Evolutionary conservation across 2,113 vertebrate species (phyloP), one percentile per base, ranked within the genome.

Genomic region (Montifringilla adamsi): DNA sequence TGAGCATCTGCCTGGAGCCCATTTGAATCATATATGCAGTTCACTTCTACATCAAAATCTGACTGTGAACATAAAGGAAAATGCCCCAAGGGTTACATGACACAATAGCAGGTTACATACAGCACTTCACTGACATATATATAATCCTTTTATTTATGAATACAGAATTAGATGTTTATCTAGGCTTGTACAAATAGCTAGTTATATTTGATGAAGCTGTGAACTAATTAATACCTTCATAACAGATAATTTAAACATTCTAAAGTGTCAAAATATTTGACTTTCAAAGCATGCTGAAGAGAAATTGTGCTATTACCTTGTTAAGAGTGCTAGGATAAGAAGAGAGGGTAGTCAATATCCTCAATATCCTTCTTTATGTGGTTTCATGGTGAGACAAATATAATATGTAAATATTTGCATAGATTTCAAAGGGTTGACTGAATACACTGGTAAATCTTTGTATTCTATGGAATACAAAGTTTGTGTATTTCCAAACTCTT

Each of bases 1-100:
- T 92, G 75, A 95, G 87, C 91, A 93, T 96, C 96, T 97, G 96
- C 96, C 97, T 96, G 86, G 59, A 97, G 96, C 97, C 95, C 81
- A 88, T 96, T 97, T 91, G 82, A 95, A 96, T 97, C 96, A 96
- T 94, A 96, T 62, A 96, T 88, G 90, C 92, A 95, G 59, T 94
- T 95, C 81, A 70, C 72, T 94, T 91, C 77, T 94, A 49, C 84
- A 92, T 83, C 89, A 90, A 86, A 92, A 93, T 77, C 96, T 88
- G 73, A 83, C 89, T 81, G 49, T 88, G 84, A 91, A 89, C 22
- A 27, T 88, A 81, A 91, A 96, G 90, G 43, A 93, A 97, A 96
- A 95, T 96, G 94, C 96, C 96, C 96, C 94, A 96, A 96, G 96
- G 96, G 95, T 89, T 95, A 68, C 81, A 86, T 50, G 44, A n/a